Conservation (phyloP, 2,888 invertebrate genomes). For the Apantesis nais region DNA sequence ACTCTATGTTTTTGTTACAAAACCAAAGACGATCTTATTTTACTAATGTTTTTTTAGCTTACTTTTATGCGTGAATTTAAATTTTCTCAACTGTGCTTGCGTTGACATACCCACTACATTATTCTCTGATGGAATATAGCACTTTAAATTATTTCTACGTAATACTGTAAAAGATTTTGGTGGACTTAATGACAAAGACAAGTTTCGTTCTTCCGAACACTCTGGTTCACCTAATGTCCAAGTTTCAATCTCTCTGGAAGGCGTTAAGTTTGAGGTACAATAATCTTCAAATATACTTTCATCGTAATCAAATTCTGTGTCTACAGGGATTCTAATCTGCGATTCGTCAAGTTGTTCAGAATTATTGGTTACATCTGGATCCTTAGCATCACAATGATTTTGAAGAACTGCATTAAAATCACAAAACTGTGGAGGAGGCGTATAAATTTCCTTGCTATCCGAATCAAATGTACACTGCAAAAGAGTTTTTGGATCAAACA, state of each 20-base stretch:
- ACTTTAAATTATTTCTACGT: slow-evolving; percentile 37
- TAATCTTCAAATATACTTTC: slow-evolving; percentile 46
- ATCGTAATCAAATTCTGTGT: slow-evolving; percentile 17
- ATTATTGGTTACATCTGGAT: background rate
- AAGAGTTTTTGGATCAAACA: slow-evolving; percentile 74
- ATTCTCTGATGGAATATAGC: slow-evolving; percentile 21
- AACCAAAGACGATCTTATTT: too few species aligned
- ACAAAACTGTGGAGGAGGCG: slow-evolving; percentile 70
- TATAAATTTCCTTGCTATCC: slow-evolving; percentile 54
- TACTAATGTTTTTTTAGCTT: slow-evolving; percentile 55
- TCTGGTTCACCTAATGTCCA: slow-evolving; percentile 61
- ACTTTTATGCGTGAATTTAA: slow-evolving; percentile 61
- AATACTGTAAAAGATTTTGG: slow-evolving; percentile 47
- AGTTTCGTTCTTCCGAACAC: slow-evolving; percentile 16
- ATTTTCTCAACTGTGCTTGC: slow-evolving; percentile 56
- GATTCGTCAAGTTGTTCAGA: slow-evolving; percentile 8
- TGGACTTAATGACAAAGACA: slow-evolving; percentile 26
- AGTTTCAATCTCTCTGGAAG: slow-evolving; percentile 64
- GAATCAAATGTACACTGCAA: slow-evolving; percentile 58
- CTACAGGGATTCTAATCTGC: background rate
- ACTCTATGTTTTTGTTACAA: too few species aligned
- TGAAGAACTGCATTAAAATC: slow-evolving; percentile 36
- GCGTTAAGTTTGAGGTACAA: slow-evolving; percentile 41
- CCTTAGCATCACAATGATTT: slow-evolving; percentile 9
- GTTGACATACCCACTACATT: slow-evolving; percentile 16